Evolutionary conservation across 2,888 invertebrate species (phyloP).

Genomic region (Dinocampus coccinellae): DNA sequence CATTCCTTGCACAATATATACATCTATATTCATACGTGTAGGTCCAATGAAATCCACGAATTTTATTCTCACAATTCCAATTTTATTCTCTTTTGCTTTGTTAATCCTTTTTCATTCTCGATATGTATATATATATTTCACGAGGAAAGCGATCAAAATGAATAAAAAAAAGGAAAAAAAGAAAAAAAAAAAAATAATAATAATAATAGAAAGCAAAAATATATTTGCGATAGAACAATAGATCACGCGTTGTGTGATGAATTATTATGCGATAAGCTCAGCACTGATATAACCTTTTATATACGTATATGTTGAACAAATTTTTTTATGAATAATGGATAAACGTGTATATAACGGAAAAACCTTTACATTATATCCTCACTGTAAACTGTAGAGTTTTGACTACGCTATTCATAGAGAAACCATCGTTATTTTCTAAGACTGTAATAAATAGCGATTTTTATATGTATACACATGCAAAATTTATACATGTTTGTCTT

Average conservation of each 20-base stretch:
- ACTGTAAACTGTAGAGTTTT: slow-evolving; percentile 6
- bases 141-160: no score
- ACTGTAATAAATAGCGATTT: background rate
- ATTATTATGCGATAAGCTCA: slow-evolving; percentile 23
- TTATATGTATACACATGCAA: background rate
- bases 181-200: no score
- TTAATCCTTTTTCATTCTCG: no score
- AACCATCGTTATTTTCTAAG: background rate
- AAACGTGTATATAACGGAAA: background rate
- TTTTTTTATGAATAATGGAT: slow-evolving; percentile 36
- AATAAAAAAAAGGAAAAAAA: no score
- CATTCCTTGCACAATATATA: no score
- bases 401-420: background rate
- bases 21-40: no score
- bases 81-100: no score
- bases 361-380: slow-evolving; percentile 3
- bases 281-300: background rate
- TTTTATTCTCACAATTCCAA: no score
- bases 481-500: background rate
- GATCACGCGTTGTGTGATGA: background rate
- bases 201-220: no score
- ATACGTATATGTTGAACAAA: slow-evolving; percentile 10
- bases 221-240: slow-evolving; percentile 4
- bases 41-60: no score
- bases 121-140: no score